These are phyloP conservation scores for Diorhabda carinulata DNA, from an alignment of 1,140 invertebrate species.

Conservation along the genomic window DNA sequence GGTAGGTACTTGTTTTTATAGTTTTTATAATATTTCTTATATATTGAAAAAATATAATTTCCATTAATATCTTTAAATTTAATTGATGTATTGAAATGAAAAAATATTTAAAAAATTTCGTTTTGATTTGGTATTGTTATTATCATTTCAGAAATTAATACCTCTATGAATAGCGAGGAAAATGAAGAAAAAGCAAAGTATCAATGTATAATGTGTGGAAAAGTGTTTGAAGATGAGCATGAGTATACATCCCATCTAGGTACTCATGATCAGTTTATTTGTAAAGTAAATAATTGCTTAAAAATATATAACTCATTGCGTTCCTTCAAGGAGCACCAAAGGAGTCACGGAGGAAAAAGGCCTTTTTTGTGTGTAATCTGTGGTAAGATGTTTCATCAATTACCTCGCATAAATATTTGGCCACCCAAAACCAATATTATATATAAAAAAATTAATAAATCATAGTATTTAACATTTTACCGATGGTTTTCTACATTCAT, in stretches of 20 bases:
- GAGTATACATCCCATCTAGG: neutral
- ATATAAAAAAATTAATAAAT: too few relatives aligned
- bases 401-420: neutral
- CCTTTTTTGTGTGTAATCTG: constrained; percentile 33
- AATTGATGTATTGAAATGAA: too few relatives aligned
- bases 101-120: too few relatives aligned
- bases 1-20: too few relatives aligned
- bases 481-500: neutral
- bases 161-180: too few relatives aligned
- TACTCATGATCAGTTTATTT: constrained; percentile 17
- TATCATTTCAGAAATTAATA: too few relatives aligned
- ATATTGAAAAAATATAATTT: too few relatives aligned
- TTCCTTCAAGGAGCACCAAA: constrained; percentile 23
- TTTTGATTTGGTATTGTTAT: too few relatives aligned
- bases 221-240: constrained; percentile 8
- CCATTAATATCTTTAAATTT: too few relatives aligned
- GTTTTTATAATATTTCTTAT: too few relatives aligned
- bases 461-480: too few relatives aligned
- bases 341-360: constrained; percentile 26
- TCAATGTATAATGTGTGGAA: neutral
- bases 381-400: constrained; percentile 16
- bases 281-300: constrained; percentile 22
- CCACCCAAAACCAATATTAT: neutral
- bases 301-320: constrained; percentile 23
- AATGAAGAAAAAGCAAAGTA: neutral